A percentile compares a stretch with the other conserved stretches of the same genome.
Evolutionary conservation across 2,888 invertebrate species (phyloP).

Genomic region (Scaptomyza flava): DNA sequence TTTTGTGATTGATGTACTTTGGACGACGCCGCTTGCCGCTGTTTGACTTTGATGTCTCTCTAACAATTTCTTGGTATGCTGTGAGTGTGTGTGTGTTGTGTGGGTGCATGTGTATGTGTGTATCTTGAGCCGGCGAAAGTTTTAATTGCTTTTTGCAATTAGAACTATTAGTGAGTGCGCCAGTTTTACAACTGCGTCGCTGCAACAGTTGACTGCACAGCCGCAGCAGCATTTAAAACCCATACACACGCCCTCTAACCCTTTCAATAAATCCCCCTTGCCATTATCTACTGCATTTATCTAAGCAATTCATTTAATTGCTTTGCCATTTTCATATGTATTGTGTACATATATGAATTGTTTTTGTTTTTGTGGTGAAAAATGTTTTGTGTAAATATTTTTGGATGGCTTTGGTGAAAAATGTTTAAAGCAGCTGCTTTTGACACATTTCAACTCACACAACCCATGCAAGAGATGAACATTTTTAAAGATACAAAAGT

Average conservation of each 20-base stretch:
- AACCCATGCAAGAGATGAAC: not conserved
- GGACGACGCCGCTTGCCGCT: constrained; percentile 54
- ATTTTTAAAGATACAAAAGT: not conserved
- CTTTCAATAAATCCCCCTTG: not conserved
- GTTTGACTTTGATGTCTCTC: constrained; percentile 76
- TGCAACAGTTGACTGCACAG: constrained; percentile 74
- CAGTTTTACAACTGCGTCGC: constrained; percentile 69
- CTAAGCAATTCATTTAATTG: constrained; percentile 77
- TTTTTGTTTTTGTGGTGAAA: constrained; percentile 12
- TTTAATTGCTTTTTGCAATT: constrained; percentile 80
- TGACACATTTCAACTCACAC: constrained; percentile 33
- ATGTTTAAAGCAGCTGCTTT: constrained; percentile 26
- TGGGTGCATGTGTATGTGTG: constrained; percentile 24
- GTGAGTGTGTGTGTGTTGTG: constrained; percentile 10
- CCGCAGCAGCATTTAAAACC: constrained; percentile 59
- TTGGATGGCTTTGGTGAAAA: constrained; percentile 27
- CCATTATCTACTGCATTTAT: constrained; percentile 18
- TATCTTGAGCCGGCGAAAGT: constrained; percentile 76
- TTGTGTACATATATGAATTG: constrained; percentile 6
- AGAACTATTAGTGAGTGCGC: constrained; percentile 77
- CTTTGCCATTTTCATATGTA: constrained; percentile 71
- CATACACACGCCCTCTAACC: not conserved
- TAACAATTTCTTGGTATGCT: constrained; percentile 34
- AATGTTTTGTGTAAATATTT: constrained; percentile 51
- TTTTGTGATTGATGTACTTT: constrained; percentile 76